These are phyloP conservation scores for Adoxophyes honmai DNA, from an alignment of 1,140 invertebrate species.

Conservation along the genomic window DNA sequence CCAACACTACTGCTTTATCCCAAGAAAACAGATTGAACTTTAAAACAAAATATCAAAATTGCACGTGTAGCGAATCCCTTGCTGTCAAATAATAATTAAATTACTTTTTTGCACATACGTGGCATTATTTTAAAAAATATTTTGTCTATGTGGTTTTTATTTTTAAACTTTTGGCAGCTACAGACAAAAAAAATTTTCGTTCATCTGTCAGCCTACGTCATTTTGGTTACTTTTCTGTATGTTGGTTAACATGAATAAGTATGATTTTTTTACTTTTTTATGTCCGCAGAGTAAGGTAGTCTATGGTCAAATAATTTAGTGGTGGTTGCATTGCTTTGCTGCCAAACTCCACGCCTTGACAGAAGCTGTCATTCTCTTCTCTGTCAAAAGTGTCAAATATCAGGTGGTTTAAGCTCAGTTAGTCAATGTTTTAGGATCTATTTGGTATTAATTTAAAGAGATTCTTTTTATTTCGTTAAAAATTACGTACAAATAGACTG, in stretches of 20 bases:
- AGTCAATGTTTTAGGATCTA: too few species aligned
- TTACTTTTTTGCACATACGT: slow-evolving; percentile 13
- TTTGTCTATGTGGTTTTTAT: slow-evolving; percentile 9
- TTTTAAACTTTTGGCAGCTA: slow-evolving; percentile 1
- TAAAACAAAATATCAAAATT: not conserved
- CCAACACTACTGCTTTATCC: not conserved
- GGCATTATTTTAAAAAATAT: slow-evolving; percentile 12
- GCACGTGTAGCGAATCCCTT: slow-evolving; percentile 8
- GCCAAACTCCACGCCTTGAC: too few species aligned
- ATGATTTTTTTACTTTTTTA: slow-evolving; percentile 15
- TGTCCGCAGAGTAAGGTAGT: slow-evolving; percentile 7
- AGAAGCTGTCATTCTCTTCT: too few species aligned
- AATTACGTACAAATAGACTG: not conserved
- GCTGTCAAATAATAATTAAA: slow-evolving; percentile 14
- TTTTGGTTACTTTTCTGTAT: not conserved
- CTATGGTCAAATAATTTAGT: not conserved
- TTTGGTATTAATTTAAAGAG: too few species aligned
- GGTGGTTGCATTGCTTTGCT: not conserved
- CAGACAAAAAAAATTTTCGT: not conserved
- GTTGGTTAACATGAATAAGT: not conserved
- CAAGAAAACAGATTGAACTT: not conserved
- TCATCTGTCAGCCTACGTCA: too few species aligned
- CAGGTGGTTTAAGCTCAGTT: too few species aligned
- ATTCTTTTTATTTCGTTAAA: not conserved
- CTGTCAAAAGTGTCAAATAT: not conserved